phyloP scores from a whole-genome alignment of 2,113 vertebrate genomes.

The Riparia riparia region DNA sequence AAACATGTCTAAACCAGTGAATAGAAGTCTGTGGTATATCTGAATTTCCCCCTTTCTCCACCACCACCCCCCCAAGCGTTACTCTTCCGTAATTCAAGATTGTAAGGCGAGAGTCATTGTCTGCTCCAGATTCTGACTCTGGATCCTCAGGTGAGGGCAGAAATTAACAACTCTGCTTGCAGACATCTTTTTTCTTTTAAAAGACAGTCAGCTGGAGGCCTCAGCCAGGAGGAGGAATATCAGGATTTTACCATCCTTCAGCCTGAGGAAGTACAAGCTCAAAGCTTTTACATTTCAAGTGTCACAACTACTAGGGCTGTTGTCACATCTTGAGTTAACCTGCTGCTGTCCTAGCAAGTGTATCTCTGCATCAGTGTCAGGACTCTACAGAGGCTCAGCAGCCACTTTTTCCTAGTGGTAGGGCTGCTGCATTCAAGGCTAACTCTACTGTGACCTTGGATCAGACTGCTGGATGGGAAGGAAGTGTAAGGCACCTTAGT shows the following conservation, averaged over 20 bases:
- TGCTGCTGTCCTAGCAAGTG: neutral
- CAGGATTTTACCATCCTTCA: neutral
- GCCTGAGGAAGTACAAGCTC: neutral
- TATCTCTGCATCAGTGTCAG: neutral
- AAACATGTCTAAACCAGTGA: neutral
- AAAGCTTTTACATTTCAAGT: neutral
- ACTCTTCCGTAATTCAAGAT: neutral
- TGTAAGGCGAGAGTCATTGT: neutral
- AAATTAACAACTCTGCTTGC: neutral
- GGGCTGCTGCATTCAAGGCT: neutral
- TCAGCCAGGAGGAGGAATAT: neutral
- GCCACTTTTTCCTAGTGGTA: neutral
- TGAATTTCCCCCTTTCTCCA: neutral
- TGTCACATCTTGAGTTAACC: neutral
- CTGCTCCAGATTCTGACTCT: neutral
- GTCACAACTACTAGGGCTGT: neutral
- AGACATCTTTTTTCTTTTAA: neutral
- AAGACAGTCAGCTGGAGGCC: neutral
- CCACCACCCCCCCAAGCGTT: accelerated
- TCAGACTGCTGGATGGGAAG: neutral
- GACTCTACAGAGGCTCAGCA: neutral
- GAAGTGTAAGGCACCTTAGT: neutral
- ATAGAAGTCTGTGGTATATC: neutral
- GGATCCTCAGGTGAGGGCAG: neutral
- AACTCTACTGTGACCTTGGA: neutral